Conservation (phyloP, 2,113 vertebrate species). For the Danionella cerebrum region DNA sequence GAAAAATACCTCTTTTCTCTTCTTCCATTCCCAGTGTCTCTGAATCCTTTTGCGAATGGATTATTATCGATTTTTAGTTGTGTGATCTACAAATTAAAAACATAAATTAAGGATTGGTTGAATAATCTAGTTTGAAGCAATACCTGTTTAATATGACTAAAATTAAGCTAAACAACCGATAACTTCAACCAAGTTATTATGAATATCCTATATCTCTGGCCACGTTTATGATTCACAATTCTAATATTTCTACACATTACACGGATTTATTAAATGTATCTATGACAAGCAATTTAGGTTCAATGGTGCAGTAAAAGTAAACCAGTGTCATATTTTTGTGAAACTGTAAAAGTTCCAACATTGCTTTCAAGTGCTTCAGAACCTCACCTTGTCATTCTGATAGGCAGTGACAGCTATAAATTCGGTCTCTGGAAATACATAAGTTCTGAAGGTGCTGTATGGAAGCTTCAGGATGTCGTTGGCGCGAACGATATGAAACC, state of each 20-base stretch:
- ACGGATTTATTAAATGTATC: too few relatives aligned
- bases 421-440: slow-evolving; percentile 92
- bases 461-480: slow-evolving; percentile 96
- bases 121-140: too few relatives aligned
- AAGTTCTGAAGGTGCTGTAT: slow-evolving; percentile 94
- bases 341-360: too few relatives aligned
- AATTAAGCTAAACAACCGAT: too few relatives aligned
- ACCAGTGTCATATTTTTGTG: background rate
- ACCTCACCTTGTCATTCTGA: slow-evolving; percentile 93
- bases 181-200: too few relatives aligned
- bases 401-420: slow-evolving; percentile 97
- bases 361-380: background rate
- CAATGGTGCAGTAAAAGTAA: too few relatives aligned
- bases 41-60: slow-evolving; percentile 94
- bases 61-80: slow-evolving; percentile 97
- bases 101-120: too few relatives aligned
- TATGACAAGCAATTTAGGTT: too few relatives aligned
- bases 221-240: too few relatives aligned
- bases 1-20: slow-evolving; percentile 80
- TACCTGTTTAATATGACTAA: too few relatives aligned
- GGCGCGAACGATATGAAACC: slow-evolving; percentile 91
- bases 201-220: too few relatives aligned
- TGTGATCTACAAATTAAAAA: slow-evolving; percentile 73
- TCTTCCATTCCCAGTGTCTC: slow-evolving; percentile 89
- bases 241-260: too few relatives aligned